Evolutionary conservation across 1,140 invertebrate species (phyloP), one percentile per base, ranked within the genome.

Genomic region (Uloborus diversus): DNA sequence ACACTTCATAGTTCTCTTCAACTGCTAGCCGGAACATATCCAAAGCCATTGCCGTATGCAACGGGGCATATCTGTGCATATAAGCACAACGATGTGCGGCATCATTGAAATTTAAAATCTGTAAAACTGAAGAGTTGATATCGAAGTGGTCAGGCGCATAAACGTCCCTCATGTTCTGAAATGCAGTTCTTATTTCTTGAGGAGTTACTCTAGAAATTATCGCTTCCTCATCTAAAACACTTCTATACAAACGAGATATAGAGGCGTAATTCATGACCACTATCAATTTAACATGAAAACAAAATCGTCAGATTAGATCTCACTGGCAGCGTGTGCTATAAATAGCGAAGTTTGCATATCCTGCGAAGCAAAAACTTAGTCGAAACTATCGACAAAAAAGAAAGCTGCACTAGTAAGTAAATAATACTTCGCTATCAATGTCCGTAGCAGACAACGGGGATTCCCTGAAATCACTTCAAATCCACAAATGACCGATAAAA

Each of bases 81-180:
- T 75, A 75, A 9, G 70, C 70, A 64, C 70, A 75, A 23, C 59
- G 17, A 51, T 49, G 25, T 13, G 70, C 57, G 4, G 35, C 35
- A 62, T 47, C 25, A 35, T 64, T 64, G 13, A 27, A 75, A 23
- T 64, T 23, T 14, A 30, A 14, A 9, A 51, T 1, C 14, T 17
- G 11, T 9, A 4, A 20, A 1, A 11, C 5, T 33, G 7, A 33
- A 0, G 32, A 35, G 1, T 17, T 23, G 3, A 59, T 11, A 25
- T 17, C 20, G 9, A 25, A 4, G n/a, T 13, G 32, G 28, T 20
- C 11, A 3, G 51, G 51, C 27, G 14, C 2, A 35, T 71, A 71
- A 27, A 47, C n/a, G 27, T 71, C 11, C 23, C 27, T 23, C 56
- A 71, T 42, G n/a, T 47, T 27, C 23, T 42, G 0, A 42, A 71